Base-by-base conservation (phyloP, 1,140 invertebrate genomes). In the Physella acuta region DNA sequence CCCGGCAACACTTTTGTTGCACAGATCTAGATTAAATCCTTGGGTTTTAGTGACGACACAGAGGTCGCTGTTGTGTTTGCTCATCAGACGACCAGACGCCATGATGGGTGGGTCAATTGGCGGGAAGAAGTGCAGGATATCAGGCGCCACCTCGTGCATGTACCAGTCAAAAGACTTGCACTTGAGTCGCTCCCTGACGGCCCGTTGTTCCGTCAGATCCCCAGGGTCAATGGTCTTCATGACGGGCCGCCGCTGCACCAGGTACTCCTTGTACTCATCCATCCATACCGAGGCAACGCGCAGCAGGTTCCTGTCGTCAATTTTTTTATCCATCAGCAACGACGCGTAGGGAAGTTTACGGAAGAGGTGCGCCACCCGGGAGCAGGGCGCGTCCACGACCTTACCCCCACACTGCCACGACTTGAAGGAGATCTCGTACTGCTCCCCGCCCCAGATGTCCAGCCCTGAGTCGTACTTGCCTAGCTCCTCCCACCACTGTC, bases 361-460 rank as follows among this genome's bases (percentile, higher is more conserved):
- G 81, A 99, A 99, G 20, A 98, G 89, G 61, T 74, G 73, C 0
- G 63, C 73, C 30, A 70, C 70, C 16, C 58, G 37, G 8, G 73
- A 74, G 53, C 73, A 74, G 20, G 73, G 70, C 17, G 68, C 44
- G 28, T 64, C 68, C 85, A 98, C 93, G 0, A 99, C 90, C 60
- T 88, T 89, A 0, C 96, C 97, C 0, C 96, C 96, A 80, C 95
- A 99, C 85, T 95, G 93, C 97, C 97, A 99, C 1, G 66, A 37
- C 56, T 55, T 87, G 81, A 98, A 97, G 17, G 93, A 94, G 88
- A 98, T 93, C 86, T 98, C 95, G 49, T 97, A 88, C 86, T 98
- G 97, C 86, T 98, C 95, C 1, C 94, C 95, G 37, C 95, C 95
- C 88, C 89, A 90, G 39, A 44, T 44, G 8, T 44, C 39, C 8